phyloP scores from a whole-genome alignment of 1,140 invertebrate genomes.

The Paramacrobiotus metropolitanus region DNA sequence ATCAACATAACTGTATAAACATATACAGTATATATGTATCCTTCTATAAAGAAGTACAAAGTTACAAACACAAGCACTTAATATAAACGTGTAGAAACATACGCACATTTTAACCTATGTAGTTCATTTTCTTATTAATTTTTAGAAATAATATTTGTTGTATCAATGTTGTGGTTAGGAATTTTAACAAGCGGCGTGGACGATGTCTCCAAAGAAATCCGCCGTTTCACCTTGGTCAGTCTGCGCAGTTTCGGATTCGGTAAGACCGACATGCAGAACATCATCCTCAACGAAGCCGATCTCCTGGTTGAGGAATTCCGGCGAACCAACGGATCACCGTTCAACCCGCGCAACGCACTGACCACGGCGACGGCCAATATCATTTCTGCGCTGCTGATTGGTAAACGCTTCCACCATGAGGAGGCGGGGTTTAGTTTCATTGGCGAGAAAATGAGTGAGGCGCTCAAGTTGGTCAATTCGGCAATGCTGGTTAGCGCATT shows the following conservation, averaged over 20 bases:
- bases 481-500: background rate
- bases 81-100: background rate
- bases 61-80: background rate
- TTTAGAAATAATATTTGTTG: no score
- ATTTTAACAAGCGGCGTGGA: background rate
- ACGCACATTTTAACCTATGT: background rate
- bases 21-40: no score
- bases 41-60: background rate
- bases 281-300: background rate
- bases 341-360: background rate
- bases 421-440: background rate
- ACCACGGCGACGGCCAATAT: background rate
- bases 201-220: background rate
- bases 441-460: background rate
- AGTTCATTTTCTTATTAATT: no score
- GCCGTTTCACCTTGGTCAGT: background rate
- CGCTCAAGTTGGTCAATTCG: background rate
- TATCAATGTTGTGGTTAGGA: no score
- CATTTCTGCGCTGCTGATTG: background rate
- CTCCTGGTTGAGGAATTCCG: background rate
- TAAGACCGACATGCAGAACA: background rate
- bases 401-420: background rate
- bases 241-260: background rate
- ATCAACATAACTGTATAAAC: no score
- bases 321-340: background rate